phyloP scores from a whole-genome alignment of 2,888 invertebrate genomes.

The Sialis lutaria region DNA sequence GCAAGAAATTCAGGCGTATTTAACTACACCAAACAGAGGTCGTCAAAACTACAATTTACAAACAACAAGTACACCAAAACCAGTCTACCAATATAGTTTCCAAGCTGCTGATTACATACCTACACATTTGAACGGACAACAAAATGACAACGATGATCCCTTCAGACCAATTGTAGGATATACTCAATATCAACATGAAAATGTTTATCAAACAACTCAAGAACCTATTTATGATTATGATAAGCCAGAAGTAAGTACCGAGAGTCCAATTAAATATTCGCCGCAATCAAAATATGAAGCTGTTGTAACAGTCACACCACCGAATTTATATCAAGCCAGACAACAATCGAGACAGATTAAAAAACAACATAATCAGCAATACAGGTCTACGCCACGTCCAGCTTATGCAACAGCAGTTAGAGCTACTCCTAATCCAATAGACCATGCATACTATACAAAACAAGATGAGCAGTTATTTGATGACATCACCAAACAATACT shows the following conservation, averaged over 20 bases:
- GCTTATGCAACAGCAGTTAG: slow-evolving; percentile 16
- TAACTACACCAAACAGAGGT: slow-evolving; percentile 26
- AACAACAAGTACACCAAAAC: slow-evolving; percentile 33
- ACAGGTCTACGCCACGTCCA: slow-evolving; percentile 9
- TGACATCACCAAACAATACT: slow-evolving; percentile 57
- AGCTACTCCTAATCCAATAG: slow-evolving; percentile 35
- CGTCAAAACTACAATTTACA: slow-evolving; percentile 18
- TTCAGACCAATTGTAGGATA: slow-evolving; percentile 42
- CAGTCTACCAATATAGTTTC: slow-evolving; percentile 58
- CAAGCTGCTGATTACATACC: slow-evolving; percentile 37
- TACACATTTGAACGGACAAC: slow-evolving; percentile 23
- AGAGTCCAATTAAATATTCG: slow-evolving; percentile 18
- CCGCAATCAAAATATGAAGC: slow-evolving; percentile 7
- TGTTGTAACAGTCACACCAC: slow-evolving; percentile 19
- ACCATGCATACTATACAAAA: slow-evolving; percentile 47
- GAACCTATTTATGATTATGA: slow-evolving; percentile 18
- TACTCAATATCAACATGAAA: slow-evolving; percentile 16
- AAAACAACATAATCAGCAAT: slow-evolving; percentile 15
- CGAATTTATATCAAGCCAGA: slow-evolving; percentile 14
- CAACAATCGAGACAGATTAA: slow-evolving; percentile 17
- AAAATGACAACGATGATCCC: slow-evolving; percentile 37
- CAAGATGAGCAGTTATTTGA: slow-evolving; percentile 48
- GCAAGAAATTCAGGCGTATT: slow-evolving; percentile 41
- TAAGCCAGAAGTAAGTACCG: slow-evolving; percentile 10
- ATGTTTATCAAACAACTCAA: slow-evolving; percentile 14